Evolutionary conservation across 2,888 invertebrate genomes (phyloP).

Genomic region (Iphiclides podalirius): DNA sequence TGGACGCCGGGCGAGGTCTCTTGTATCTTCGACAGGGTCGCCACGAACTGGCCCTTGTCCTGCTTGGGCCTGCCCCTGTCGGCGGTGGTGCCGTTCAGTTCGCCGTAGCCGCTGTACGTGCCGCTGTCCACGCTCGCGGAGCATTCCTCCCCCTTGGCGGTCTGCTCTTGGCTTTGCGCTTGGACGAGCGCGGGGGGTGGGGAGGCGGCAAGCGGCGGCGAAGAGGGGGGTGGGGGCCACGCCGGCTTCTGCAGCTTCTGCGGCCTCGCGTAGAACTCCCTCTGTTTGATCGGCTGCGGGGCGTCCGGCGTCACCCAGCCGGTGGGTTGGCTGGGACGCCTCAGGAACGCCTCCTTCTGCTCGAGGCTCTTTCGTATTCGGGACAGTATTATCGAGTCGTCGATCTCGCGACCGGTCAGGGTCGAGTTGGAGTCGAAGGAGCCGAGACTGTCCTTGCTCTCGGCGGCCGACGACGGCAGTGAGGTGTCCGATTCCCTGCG

Average conservation of each 20-base stretch:
- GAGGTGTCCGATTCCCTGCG: slow-evolving; percentile 82
- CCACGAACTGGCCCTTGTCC: slow-evolving; percentile 76
- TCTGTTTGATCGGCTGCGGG: slow-evolving; percentile 78
- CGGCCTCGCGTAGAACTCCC: slow-evolving; percentile 89
- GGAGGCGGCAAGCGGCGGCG: slow-evolving; percentile 78
- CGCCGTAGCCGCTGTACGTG: slow-evolving; percentile 68
- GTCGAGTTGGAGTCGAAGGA: slow-evolving; percentile 85
- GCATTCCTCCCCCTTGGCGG: slow-evolving; percentile 69
- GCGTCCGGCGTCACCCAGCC: slow-evolving; percentile 79
- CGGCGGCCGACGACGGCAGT: slow-evolving; percentile 82
- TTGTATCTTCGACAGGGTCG: slow-evolving; percentile 82
- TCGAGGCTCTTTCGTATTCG: slow-evolving; percentile 91
- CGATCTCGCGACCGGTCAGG: slow-evolving; percentile 83
- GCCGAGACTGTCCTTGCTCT: slow-evolving; percentile 84
- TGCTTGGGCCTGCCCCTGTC: slow-evolving; percentile 63
- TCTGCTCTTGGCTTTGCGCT: slow-evolving; percentile 40
- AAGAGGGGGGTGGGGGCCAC: slow-evolving; percentile 82
- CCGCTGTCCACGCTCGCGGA: slow-evolving; percentile 72
- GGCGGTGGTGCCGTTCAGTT: slow-evolving; percentile 60
- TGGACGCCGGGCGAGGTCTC: slow-evolving; percentile 76
- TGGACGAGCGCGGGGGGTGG: slow-evolving; percentile 74
- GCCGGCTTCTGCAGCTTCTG: slow-evolving; percentile 86
- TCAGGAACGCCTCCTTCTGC: slow-evolving; percentile 93
- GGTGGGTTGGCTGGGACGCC: slow-evolving; percentile 84
- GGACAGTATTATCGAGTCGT: slow-evolving; percentile 86